phyloP scores from a whole-genome alignment of 2,888 invertebrate genomes.

The Argyresthia goedartella region DNA sequence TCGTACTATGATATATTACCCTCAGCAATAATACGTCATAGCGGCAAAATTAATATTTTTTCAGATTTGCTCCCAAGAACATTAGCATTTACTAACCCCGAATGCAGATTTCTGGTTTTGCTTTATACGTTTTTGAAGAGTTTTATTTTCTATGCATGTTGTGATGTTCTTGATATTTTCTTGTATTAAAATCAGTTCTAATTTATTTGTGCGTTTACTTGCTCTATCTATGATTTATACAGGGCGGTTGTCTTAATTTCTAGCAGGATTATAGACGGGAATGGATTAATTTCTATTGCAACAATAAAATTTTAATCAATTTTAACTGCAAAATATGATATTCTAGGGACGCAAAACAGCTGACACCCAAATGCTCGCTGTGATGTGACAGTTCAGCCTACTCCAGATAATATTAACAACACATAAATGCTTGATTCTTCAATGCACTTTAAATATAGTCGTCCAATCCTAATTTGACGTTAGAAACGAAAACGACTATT shows the following conservation, averaged over 20 bases:
- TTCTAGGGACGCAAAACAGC: slow-evolving; percentile 47
- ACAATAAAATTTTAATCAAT: not conserved
- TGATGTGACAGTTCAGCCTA: slow-evolving; percentile 24
- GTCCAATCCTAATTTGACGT: too few species aligned
- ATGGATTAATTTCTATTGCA: not conserved
- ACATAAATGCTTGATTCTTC: too few species aligned
- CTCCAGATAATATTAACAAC: too few species aligned
- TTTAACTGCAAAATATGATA: slow-evolving; percentile 19
- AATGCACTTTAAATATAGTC: too few species aligned
- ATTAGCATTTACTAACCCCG: slow-evolving; percentile 52
- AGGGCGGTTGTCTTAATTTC: slow-evolving; percentile 20
- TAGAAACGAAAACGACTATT: too few species aligned
- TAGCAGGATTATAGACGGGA: too few species aligned
- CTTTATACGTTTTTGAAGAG: slow-evolving; percentile 1
- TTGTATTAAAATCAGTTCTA: slow-evolving; percentile 3
- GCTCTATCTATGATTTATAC: slow-evolving; percentile 12
- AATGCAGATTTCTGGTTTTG: not conserved
- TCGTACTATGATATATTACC: slow-evolving; percentile 5
- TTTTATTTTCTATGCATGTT: slow-evolving; percentile 4
- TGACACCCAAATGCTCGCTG: slow-evolving; percentile 59
- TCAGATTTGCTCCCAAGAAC: slow-evolving; percentile 67
- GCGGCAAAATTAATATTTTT: slow-evolving; percentile 15
- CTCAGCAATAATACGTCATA: too few species aligned
- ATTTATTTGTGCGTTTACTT: slow-evolving; percentile 2
- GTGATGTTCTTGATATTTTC: not conserved